phyloP scores from a whole-genome alignment of 2,113 vertebrate genomes.

The Columbina picui region DNA sequence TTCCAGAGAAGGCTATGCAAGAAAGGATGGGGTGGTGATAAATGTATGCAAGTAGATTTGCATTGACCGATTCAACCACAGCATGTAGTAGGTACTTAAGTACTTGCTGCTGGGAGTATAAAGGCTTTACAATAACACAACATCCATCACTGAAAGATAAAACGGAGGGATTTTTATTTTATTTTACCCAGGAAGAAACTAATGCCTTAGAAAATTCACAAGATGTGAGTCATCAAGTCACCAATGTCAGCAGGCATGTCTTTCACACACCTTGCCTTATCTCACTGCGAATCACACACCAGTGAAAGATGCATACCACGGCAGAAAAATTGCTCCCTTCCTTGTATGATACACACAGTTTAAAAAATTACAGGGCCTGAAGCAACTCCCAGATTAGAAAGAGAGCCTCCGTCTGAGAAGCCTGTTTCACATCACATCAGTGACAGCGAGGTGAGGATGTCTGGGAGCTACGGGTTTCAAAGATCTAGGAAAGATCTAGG shows the following conservation, averaged over 20 bases:
- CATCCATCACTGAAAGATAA: conserved; percentile 23
- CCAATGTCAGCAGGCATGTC: background rate
- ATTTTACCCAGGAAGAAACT: background rate
- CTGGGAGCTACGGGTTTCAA: background rate
- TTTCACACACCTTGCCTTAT: background rate
- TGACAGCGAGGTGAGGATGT: background rate
- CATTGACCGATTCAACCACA: background rate
- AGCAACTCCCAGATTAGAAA: conserved; percentile 8
- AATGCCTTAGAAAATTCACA: conserved; percentile 4
- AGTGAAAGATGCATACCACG: background rate
- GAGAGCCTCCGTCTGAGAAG: background rate
- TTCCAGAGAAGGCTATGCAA: background rate
- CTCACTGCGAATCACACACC: background rate
- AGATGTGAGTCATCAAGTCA: conserved; percentile 22
- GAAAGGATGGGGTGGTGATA: background rate
- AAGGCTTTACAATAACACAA: conserved; percentile 4
- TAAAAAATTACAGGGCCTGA: conserved; percentile 13
- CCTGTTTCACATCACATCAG: background rate
- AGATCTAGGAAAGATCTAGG: background rate
- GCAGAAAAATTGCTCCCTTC: background rate
- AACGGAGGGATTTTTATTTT: conserved; percentile 24
- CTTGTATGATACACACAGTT: background rate
- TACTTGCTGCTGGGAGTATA: background rate
- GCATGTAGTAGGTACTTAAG: background rate
- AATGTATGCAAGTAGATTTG: background rate